Percentiles rank a stretch among this genome's conserved stretches.
Evolutionary conservation across 2,888 invertebrate genomes (phyloP).

Genomic region (Diadegma fenestrale): DNA sequence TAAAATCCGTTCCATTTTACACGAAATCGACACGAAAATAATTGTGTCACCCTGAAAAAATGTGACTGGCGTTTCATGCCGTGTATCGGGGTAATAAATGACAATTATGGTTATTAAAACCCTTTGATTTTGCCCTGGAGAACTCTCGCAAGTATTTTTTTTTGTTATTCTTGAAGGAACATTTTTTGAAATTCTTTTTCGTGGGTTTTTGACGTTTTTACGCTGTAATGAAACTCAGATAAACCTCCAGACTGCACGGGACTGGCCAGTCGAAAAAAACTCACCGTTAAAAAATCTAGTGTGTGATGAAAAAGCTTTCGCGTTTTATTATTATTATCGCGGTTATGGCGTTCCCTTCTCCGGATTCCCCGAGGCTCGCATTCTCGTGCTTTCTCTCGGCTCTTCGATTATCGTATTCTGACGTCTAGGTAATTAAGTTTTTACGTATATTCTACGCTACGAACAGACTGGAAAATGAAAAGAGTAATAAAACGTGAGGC

Average conservation of each 20-base stretch:
- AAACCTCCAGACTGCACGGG: conserved; percentile 37
- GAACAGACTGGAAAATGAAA: not conserved
- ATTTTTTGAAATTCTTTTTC: not conserved
- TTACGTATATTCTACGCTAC: conserved; percentile 33
- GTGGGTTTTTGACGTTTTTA: not conserved
- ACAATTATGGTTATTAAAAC: not conserved
- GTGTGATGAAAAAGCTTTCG: conserved; percentile 27
- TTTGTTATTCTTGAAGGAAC: not conserved
- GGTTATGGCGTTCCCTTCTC: conserved; percentile 14
- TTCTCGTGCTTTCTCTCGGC: not conserved
- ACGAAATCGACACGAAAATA: conserved; percentile 9
- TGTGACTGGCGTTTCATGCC: not conserved
- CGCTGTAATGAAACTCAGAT: conserved; percentile 38
- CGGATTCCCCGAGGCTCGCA: not conserved
- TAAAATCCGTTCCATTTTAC: not conserved
- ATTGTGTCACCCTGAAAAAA: not conserved
- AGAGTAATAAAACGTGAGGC: conserved; percentile 41
- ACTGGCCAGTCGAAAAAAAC: not conserved
- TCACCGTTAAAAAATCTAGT: conserved; percentile 31
- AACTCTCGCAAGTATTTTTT: not conserved
- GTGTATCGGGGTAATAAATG: not conserved
- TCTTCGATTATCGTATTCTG: conserved; percentile 58
- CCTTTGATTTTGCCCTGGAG: conserved; percentile 6
- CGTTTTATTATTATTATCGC: conserved; percentile 44
- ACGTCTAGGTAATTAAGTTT: conserved; percentile 59